Base-by-base conservation (phyloP, 1,140 invertebrate genomes). In the Drosophila fuyamai region DNA sequence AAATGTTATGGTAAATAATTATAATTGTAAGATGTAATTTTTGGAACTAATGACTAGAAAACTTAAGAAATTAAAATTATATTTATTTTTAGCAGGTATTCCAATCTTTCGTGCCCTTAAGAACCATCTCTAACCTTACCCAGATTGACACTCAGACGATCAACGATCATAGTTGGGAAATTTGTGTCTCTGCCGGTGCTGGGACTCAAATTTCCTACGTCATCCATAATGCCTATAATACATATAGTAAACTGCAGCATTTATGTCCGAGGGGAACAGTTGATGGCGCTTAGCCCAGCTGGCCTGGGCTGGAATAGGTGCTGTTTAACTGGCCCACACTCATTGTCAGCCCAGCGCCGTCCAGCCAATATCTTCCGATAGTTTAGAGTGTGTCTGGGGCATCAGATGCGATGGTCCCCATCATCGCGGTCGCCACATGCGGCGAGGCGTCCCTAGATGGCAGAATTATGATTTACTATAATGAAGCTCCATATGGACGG, bases 391-490 rank as follows among this genome's bases (percentile, higher is more conserved):
- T 83, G 80, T 81, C 79, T 41, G 60, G 61, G 47, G 66, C 57
- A 63, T 56, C 43, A 67, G 54, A 55, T 36, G 43, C 47, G 23
- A 43, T 35, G 38, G 38, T 51, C 54, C 56, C 56, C 58, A 63
- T 60, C 81, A 54, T 75, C 56, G 48, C 55, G 71, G 36, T 35
- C 27, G 50, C 72, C 81, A 58, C 77, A 84, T 83, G 81, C 59
- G 67, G 81, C 50, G 81, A 55, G 66, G 66, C 68, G 40, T 67
- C 55, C 56, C 58, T 70, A 54, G 58, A 67, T 61, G 56, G 38
- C 44, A 66, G 81, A 84, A 89, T 81, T 89, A 89, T 89, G 84
- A 89, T 89, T 89, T 84, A 89, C 80, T 75, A 88, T 88, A 88
- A 88, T 88, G 83, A 84, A 88, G 84, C 84, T 67, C 76, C 77